A percentile compares a stretch with the other conserved stretches of the same genome.
phyloP scores from a whole-genome alignment of 2,797 vertebrate species.

The Onychomys leucogaster region DNA sequence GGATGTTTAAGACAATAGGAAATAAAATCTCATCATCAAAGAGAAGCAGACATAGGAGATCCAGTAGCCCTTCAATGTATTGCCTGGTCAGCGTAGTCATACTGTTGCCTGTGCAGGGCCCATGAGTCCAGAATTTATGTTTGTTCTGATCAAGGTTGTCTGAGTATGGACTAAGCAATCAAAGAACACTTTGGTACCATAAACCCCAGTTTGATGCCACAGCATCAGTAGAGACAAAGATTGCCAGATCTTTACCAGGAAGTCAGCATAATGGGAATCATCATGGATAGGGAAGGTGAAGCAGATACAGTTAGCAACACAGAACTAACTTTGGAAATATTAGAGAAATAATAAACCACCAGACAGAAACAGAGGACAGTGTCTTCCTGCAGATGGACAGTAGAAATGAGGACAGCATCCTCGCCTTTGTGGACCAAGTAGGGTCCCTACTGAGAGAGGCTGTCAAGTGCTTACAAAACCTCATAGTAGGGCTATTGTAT shows the following conservation, averaged over 20 bases:
- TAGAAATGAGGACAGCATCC: neutral
- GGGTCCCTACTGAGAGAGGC: neutral
- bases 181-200: neutral
- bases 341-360: neutral
- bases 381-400: neutral
- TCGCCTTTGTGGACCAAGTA: neutral
- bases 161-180: neutral
- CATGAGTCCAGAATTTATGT: neutral
- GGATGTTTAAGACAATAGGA: neutral
- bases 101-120: neutral
- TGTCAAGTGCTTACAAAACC: neutral
- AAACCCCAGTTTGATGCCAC: neutral
- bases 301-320: neutral
- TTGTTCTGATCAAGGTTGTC: neutral
- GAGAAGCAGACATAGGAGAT: neutral
- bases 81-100: neutral
- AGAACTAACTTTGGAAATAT: neutral
- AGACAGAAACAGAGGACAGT: neutral
- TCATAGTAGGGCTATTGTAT: neutral
- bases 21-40: slow-evolving; percentile 11
- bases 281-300: neutral
- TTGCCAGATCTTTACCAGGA: neutral
- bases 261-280: neutral
- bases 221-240: neutral
- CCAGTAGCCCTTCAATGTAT: neutral